These are phyloP conservation scores for Orchesellides sinensis DNA, from an alignment of 2,888 invertebrate genomes.

Conservation along the genomic window DNA sequence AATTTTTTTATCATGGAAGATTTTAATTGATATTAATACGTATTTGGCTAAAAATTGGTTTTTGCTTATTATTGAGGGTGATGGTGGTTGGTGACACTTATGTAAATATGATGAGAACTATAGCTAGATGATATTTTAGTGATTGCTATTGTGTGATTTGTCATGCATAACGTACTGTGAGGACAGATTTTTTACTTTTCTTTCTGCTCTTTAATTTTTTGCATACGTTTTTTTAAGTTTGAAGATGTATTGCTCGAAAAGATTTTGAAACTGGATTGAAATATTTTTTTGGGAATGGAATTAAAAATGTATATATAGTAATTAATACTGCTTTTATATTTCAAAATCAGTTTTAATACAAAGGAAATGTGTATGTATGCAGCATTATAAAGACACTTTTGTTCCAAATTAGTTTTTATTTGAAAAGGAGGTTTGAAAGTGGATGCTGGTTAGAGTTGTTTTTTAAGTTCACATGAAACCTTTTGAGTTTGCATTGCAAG, in stretches of 20 bases:
- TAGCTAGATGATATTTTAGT: neutral
- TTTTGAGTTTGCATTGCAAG: conserved; percentile 47
- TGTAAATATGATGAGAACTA: neutral
- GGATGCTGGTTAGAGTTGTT: neutral
- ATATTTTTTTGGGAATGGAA: conserved; percentile 18
- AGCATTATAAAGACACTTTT: neutral
- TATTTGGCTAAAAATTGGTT: neutral
- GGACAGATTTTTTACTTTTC: conserved; percentile 4
- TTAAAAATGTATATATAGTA: neutral
- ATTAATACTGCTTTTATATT: neutral
- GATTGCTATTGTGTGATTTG: conserved; percentile 42
- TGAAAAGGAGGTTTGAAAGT: neutral
- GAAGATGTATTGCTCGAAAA: neutral
- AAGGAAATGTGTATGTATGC: neutral
- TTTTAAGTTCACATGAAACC: neutral
- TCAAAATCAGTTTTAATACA: neutral
- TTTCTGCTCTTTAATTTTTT: conserved; percentile 1
- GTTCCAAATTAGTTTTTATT: neutral
- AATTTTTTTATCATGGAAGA: neutral
- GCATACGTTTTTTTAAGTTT: conserved; percentile 9
- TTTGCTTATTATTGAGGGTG: neutral
- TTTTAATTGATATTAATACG: neutral
- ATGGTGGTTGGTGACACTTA: too few species aligned
- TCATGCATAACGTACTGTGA: conserved; percentile 25
- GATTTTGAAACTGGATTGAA: conserved; percentile 34